These are phyloP conservation scores for Clarias laeviceps DNA, from an alignment of 2,797 vertebrate species.

Conservation along the genomic window DNA sequence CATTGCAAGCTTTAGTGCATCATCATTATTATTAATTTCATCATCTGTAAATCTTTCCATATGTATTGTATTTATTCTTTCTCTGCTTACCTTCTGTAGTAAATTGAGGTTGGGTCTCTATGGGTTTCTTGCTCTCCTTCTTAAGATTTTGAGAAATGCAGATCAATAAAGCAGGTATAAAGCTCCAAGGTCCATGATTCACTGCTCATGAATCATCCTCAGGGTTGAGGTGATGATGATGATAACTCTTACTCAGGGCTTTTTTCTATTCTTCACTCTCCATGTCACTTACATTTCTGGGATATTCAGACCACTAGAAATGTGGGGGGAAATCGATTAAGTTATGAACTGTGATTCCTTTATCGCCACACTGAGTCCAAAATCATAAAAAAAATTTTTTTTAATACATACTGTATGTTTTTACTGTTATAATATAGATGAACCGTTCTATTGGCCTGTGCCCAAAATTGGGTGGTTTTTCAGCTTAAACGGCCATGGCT, in stretches of 20 bases:
- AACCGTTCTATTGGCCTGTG: no score
- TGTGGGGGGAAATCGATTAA: no score
- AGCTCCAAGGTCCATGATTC: not conserved
- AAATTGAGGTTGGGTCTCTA: not conserved
- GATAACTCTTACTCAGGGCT: not conserved
- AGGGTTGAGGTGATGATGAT: not conserved
- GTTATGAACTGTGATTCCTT: no score
- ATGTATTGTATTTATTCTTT: not conserved
- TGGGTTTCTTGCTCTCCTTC: not conserved
- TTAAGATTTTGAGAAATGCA: not conserved
- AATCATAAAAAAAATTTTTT: no score
- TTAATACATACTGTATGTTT: no score
- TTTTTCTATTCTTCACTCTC: not conserved
- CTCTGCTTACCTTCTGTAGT: slow-evolving; percentile 13
- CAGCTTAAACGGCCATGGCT: no score
- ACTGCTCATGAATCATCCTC: not conserved
- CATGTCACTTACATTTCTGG: not conserved
- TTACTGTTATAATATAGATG: no score
- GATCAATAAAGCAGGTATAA: not conserved
- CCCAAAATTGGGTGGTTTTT: no score
- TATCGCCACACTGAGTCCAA: no score
- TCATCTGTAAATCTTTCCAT: not conserved
- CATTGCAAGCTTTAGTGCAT: not conserved
- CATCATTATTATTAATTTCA: not conserved
- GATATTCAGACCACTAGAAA: not conserved